Conservation (phyloP, 2,113 vertebrate species). For the Strix aluco region DNA sequence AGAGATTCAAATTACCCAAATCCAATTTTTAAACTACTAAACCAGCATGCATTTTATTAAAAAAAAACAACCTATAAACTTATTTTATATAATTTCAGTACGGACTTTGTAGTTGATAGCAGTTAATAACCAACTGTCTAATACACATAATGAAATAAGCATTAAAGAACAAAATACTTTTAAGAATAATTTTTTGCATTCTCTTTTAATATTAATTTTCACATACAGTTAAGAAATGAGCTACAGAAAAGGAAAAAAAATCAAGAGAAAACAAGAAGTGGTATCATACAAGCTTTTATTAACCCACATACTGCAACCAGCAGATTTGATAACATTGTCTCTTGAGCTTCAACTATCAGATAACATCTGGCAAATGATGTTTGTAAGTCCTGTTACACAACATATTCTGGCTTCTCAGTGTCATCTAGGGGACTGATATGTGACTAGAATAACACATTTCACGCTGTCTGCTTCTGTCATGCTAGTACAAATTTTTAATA, state of each 20-base stretch:
- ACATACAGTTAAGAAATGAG: neutral
- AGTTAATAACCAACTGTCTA: neutral
- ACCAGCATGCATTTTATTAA: neutral
- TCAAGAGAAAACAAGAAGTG: neutral
- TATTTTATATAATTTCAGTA: neutral
- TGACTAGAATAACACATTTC: slow-evolving; percentile 51
- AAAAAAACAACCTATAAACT: accelerated
- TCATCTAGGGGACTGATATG: slow-evolving; percentile 47
- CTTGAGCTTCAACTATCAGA: slow-evolving; percentile 53
- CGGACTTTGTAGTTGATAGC: neutral
- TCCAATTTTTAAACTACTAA: neutral
- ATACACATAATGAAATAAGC: neutral
- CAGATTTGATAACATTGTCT: slow-evolving; percentile 50
- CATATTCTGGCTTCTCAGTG: slow-evolving; percentile 47
- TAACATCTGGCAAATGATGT: slow-evolving; percentile 68
- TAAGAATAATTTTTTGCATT: neutral
- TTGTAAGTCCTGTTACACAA: slow-evolving; percentile 65
- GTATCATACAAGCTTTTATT: slow-evolving; percentile 49
- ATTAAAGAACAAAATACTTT: neutral
- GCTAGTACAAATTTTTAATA: slow-evolving; percentile 14
- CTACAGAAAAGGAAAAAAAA: neutral
- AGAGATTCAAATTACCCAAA: neutral
- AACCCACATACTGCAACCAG: slow-evolving; percentile 22
- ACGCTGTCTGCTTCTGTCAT: neutral
- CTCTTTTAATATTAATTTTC: neutral